These are phyloP conservation scores for Conomelus anceps DNA, from an alignment of 2,888 invertebrate species.

Conservation along the genomic window DNA sequence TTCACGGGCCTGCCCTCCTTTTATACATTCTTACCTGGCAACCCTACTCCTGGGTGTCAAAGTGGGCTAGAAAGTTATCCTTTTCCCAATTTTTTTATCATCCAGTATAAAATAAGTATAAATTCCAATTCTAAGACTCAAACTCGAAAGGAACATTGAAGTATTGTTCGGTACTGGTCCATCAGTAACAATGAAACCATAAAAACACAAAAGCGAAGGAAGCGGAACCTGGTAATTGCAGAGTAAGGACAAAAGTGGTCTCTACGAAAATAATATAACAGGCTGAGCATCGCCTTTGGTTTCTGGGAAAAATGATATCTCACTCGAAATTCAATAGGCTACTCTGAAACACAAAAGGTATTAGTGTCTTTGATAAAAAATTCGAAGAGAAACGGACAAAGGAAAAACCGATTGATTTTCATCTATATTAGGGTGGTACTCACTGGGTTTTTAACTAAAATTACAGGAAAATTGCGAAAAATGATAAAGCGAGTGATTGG, in stretches of 20 bases:
- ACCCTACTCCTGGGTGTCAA: too few relatives aligned
- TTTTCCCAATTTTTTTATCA: too few relatives aligned
- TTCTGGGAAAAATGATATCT: not conserved
- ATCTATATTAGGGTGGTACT: not conserved
- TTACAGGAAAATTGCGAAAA: not conserved
- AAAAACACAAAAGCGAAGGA: not conserved
- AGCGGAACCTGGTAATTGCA: not conserved
- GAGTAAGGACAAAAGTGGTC: not conserved
- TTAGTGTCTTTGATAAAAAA: not conserved
- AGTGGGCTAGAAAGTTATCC: too few relatives aligned
- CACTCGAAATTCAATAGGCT: too few relatives aligned
- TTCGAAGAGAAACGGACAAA: not conserved
- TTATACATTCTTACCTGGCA: too few relatives aligned
- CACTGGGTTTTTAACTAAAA: not conserved
- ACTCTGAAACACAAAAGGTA: not conserved
- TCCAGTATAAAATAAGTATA: too few relatives aligned
- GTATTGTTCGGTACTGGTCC: not conserved
- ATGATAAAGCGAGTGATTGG: not conserved
- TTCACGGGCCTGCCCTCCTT: too few relatives aligned
- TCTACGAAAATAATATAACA: not conserved
- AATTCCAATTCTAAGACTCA: too few relatives aligned
- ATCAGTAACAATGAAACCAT: not conserved
- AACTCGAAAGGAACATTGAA: not conserved
- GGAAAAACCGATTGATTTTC: not conserved
- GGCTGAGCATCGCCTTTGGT: not conserved